Evolutionary conservation across 2,797 vertebrate genomes (phyloP).

Genomic region (Eulemur mongoz): DNA sequence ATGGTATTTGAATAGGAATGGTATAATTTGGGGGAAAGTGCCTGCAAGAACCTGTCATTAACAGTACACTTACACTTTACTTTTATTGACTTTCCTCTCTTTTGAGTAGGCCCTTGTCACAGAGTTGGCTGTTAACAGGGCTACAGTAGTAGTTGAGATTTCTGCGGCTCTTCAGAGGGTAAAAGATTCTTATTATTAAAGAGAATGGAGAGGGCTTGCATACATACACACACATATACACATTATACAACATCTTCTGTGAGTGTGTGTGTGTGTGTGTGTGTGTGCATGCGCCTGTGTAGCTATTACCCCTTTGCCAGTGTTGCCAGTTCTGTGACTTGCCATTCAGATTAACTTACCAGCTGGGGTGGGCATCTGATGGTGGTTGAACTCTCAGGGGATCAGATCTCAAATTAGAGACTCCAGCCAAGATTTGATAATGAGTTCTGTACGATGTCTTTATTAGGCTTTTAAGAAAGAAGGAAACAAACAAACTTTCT

Average conservation of each 20-base stretch:
- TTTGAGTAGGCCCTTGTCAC: constrained; percentile 83
- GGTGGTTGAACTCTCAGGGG: neutral
- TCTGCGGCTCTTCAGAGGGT: constrained; percentile 69
- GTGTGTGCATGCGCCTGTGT: neutral
- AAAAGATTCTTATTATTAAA: constrained; percentile 76
- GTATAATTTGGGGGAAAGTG: constrained; percentile 89
- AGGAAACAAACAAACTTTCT: constrained; percentile 50
- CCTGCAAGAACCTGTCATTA: constrained; percentile 88
- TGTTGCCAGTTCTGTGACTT: neutral
- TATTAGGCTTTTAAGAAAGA: constrained; percentile 56
- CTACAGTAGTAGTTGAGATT: constrained; percentile 76
- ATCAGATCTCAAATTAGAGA: constrained; percentile 14
- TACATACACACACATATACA: neutral
- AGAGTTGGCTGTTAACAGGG: constrained; percentile 76
- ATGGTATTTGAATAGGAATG: constrained; percentile 91
- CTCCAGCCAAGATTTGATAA: constrained; percentile 27
- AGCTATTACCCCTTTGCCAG: neutral
- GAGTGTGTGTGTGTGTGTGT: neutral
- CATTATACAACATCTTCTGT: neutral
- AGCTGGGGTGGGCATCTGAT: neutral
- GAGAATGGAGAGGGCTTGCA: neutral
- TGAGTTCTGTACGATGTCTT: constrained; percentile 47
- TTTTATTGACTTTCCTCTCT: constrained; percentile 86
- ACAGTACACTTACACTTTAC: constrained; percentile 87
- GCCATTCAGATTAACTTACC: neutral